Base-by-base conservation (phyloP, 2,888 invertebrate genomes). In the Limenitis camilla region DNA sequence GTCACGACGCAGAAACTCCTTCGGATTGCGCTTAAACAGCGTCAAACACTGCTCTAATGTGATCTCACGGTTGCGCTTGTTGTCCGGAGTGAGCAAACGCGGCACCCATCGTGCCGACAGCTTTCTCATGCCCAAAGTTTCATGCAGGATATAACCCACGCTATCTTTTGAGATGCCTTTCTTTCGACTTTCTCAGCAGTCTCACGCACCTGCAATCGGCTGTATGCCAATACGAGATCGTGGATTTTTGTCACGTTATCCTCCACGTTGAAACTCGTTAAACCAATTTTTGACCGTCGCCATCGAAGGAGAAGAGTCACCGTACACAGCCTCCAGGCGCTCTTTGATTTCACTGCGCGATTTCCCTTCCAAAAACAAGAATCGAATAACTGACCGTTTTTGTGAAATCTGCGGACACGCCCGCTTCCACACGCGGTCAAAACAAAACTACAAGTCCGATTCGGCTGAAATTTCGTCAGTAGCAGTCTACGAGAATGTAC, bases 61-160 rank as follows among this genome's bases (percentile, higher is more conserved):
- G 57, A 60, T 64, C 40, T 52, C 66, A 67, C 66, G 59, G 57
- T 47, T 61, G 56, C 38, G 51, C 41, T 56, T 53, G 32, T 44
- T 48, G 58, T 66, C 64, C 55, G 60, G 58, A 54, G 64, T 66
- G 59, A 65, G 65, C 56, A 70, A 67, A 60, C 64, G 69, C 60
- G 69, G 69, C 66, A 72, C 66, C 68, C 68, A 71, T 64, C 68
- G 49, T 43, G 65, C 67, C 47, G 63, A 68, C 38, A 70, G 58
- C 63, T 71, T 70, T 62, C 52, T 67, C 66, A 70, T 65, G 51
- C 58, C 61, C 41, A 38, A 38, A 38, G n/a, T 5, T 38, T 19
- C 11, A 11, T 38, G 38, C 38, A 10, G 19, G 7, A 38, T 4
- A n/a, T 63, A 52, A 61, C 32, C 47, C 48, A 59, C 59, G 38